Base-by-base conservation (phyloP, 23 tunicate genomes). In the Clavelina lepadiformis region DNA sequence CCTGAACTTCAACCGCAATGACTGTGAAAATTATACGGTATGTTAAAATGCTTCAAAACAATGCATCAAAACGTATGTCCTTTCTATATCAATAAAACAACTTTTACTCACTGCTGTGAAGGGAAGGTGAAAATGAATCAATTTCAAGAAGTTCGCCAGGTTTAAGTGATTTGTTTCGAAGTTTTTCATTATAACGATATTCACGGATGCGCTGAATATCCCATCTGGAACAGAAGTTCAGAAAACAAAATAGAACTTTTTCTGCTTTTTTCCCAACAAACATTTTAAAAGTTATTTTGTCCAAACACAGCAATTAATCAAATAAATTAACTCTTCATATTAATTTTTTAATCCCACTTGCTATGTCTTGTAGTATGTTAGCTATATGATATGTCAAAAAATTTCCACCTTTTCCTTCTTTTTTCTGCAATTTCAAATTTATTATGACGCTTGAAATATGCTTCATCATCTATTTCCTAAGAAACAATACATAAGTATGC, bases 161-260 rank as follows among this genome's bases (percentile, higher is more conserved):
- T 57, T 84, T 84, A 28, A 63, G 32, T 25, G 68, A 33, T 44
- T 69, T 76, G 44, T 84, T 83, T 27, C 88, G 66, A 18, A 84
- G 65, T 63, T 76, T 84, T 55, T 84, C 93, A 44, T 76, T 84
- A 38, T 84, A 84, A 28, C 93, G 93, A 64, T 46, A 84, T 55
- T 84, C 93, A 7, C 93, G 82, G 3, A 84, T 84, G 21, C 93
- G 60, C 55, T 84, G 93, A 28, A 84, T 84, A 51, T 84, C 93
- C 93, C 93, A 84, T 31, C 83, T 77, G 51, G 22, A 19, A 58
- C 44, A 31, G n/a, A 15, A 44, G 49, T n/a, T n/a, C n/a, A n/a
- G n/a, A n/a, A n/a, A n/a, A n/a, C n/a, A n/a, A n/a, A n/a, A n/a
- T n/a, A n/a, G n/a, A n/a, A n/a, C n/a, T n/a, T n/a, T n/a, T n/a